Evolutionary conservation across 1,140 invertebrate genomes (phyloP).

Genomic region (Drosophila sp.): DNA sequence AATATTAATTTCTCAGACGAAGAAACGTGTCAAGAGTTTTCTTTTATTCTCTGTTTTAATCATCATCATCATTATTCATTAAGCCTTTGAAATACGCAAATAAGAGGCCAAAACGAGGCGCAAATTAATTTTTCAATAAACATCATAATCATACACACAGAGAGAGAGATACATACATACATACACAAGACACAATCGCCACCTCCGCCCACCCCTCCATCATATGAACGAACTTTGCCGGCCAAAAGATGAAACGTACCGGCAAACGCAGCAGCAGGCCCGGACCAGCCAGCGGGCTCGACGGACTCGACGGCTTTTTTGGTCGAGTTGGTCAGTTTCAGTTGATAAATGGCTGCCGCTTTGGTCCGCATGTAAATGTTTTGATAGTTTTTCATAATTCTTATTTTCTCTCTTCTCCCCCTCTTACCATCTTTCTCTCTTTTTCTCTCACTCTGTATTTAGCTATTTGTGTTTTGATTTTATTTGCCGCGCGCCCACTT

Average conservation of each 20-base stretch:
- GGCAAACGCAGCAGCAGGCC: slow-evolving; percentile 46
- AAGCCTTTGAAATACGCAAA: slow-evolving; percentile 78
- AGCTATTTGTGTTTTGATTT: slow-evolving; percentile 69
- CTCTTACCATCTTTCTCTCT: neutral
- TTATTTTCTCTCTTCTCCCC: slow-evolving; percentile 8
- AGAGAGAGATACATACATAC: neutral
- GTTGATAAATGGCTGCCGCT: slow-evolving; percentile 74
- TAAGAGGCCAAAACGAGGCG: slow-evolving; percentile 70
- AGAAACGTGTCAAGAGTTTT: slow-evolving; percentile 67
- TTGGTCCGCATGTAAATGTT: slow-evolving; percentile 76
- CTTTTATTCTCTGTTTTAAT: slow-evolving; percentile 46
- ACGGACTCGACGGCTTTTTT: slow-evolving; percentile 40
- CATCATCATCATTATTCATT: slow-evolving; percentile 73
- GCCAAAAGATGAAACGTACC: slow-evolving; percentile 67
- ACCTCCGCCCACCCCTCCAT: slow-evolving; percentile 7
- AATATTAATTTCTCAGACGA: slow-evolving; percentile 79
- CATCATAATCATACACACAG: slow-evolving; percentile 65
- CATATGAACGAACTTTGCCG: slow-evolving; percentile 25
- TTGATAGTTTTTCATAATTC: slow-evolving; percentile 81
- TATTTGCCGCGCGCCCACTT: slow-evolving; percentile 44
- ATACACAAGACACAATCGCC: slow-evolving; percentile 27
- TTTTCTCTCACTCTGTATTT: slow-evolving; percentile 37
- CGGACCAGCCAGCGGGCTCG: slow-evolving; percentile 48
- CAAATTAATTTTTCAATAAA: slow-evolving; percentile 82
- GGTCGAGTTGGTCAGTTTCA: slow-evolving; percentile 43